Evolutionary conservation across 2,113 vertebrate genomes (phyloP).

Genomic region (Bucco capensis): DNA sequence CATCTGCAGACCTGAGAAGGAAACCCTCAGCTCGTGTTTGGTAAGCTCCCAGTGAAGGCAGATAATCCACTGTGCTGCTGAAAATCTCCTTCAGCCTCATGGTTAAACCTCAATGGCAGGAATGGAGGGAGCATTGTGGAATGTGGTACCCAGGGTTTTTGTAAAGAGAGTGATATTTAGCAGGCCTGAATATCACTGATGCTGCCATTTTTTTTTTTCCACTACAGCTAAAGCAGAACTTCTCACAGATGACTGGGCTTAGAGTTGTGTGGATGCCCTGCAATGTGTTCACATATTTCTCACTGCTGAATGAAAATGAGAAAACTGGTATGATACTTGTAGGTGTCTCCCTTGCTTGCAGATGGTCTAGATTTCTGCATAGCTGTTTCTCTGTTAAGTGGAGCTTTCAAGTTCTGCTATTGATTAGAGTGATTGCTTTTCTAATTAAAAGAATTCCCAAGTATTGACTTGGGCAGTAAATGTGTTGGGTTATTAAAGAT

Average conservation of each 20-base stretch:
- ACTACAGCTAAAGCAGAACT: not conserved
- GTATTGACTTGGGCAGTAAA: not conserved
- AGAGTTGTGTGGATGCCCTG: not conserved
- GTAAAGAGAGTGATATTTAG: not conserved
- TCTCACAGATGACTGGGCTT: not conserved
- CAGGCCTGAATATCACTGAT: not conserved
- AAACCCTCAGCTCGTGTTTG: not conserved
- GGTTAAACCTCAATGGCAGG: not conserved
- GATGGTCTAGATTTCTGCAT: not conserved
- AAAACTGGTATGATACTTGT: not conserved
- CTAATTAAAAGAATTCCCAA: slow-evolving; percentile 44
- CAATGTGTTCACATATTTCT: slow-evolving; percentile 24
- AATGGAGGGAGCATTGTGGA: not conserved
- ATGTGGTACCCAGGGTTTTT: not conserved
- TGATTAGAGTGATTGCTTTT: not conserved
- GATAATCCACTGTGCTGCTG: not conserved
- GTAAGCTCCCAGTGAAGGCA: not conserved
- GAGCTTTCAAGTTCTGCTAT: not conserved
- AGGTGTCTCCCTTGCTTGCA: not conserved
- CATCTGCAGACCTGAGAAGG: not conserved
- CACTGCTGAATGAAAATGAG: slow-evolving; percentile 2
- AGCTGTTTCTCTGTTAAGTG: not conserved
- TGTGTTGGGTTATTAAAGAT: not conserved
- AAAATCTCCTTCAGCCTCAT: not conserved
- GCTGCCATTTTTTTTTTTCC: not conserved